Base-by-base conservation (phyloP, 2,797 vertebrate species). In the Hyperoplus immaculatus region DNA sequence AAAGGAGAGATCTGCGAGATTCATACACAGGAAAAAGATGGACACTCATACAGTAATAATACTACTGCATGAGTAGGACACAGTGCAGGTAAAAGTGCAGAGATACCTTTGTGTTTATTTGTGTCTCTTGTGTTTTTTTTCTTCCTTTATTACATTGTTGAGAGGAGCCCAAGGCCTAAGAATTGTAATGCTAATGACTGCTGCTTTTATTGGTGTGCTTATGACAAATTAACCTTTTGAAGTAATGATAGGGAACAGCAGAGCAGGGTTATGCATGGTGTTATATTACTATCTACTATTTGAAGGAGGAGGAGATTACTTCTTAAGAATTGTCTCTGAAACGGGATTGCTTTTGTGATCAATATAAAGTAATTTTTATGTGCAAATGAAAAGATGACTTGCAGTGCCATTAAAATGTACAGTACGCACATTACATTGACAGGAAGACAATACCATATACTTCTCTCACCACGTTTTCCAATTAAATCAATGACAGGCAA, bases 401-500 rank as follows among this genome's bases (percentile, higher is more conserved):
- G 38, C 8, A 0, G 39, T 15, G 53, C 18, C 9, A 18, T 53
- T 14, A 55, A 12, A 36, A 42, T 21, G 29, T 16, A 61, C 14
- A 9, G 9, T 14, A 57, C 56, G 38, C 42, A 38, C 10, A 46
- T 56, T 18, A 29, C 13, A 42, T 2, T 56, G 50, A 39, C 43
- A 53, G 21, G 7, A 70, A 74, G 16, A 58, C 18, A 42, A 56
- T n/a, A 50, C 12, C 11, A 36, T 8, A 21, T 71, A 53, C 51
- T 41, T 18, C 16, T 6, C 7, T 15, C 14, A 3, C 3, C 8
- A 8, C 3, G 1, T 64, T 49, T 67, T 58, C 12, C 14, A 57
- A 58, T 72, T 21, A 36, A 75, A 81, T 70, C 67, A 53, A 55
- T 59, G n/a, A 29, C 12, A 39, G 36, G 21, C 49, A 11, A 21